A percentile compares a stretch with the other conserved stretches of the same genome.
Conservation (phyloP, 2,113 vertebrate genomes). For the Rhadina sibilatrix region DNA sequence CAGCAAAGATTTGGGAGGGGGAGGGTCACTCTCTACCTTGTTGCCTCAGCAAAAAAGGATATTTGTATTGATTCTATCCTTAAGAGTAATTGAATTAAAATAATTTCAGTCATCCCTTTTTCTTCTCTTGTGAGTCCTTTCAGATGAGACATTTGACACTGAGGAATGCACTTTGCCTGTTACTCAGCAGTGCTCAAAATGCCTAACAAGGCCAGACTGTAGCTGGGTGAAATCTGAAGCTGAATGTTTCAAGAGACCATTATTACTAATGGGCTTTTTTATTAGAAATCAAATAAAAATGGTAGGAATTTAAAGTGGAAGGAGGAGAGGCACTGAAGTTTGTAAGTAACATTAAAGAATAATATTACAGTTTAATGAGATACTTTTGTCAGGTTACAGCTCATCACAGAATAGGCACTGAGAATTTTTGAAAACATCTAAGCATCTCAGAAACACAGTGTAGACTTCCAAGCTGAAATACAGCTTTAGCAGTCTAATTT, state of each 20-base stretch:
- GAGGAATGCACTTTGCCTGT: slow-evolving; percentile 29
- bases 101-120: not conserved
- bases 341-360: slow-evolving; percentile 3
- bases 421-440: not conserved
- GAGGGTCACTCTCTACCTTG: not conserved
- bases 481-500: not conserved
- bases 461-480: not conserved
- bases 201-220: not conserved
- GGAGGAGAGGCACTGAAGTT: not conserved
- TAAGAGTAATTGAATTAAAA: slow-evolving; percentile 4
- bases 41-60: not conserved
- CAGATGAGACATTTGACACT: not conserved
- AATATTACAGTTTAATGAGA: slow-evolving; percentile 13
- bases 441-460: not conserved
- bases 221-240: slow-evolving; percentile 10
- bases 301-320: slow-evolving; percentile 7
- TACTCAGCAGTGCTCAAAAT: slow-evolving; percentile 11
- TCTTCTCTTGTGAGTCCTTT: not conserved
- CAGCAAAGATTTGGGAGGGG: not conserved
- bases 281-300: slow-evolving; percentile 44
- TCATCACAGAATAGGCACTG: not conserved
- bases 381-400: not conserved
- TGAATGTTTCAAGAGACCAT: not conserved
- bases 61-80: not conserved
- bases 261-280: slow-evolving; percentile 47